Evolutionary conservation across 2,888 invertebrate species (phyloP).

Genomic region (Coleophora flavipennella): DNA sequence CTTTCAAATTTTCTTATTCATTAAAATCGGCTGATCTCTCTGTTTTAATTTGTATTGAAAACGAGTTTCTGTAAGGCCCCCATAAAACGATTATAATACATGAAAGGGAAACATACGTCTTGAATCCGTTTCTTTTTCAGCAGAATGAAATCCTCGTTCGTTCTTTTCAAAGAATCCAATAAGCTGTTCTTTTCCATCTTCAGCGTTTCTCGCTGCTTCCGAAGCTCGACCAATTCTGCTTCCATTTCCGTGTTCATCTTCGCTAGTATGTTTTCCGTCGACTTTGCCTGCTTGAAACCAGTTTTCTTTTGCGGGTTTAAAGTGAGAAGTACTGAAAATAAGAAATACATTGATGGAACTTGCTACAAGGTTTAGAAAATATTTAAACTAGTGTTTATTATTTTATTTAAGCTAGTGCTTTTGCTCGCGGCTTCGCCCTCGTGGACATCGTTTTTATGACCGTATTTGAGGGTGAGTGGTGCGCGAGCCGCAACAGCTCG

Average conservation of each 20-base stretch:
- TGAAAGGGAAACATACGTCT: slow-evolving; percentile 78
- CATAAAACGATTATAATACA: too few species aligned
- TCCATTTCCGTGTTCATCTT: slow-evolving; percentile 56
- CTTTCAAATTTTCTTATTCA: too few species aligned
- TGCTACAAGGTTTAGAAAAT: too few species aligned
- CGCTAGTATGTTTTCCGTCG: slow-evolving; percentile 51
- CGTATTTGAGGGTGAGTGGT: too few species aligned
- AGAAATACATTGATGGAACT: slow-evolving; percentile 7
- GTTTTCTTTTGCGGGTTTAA: slow-evolving; percentile 53
- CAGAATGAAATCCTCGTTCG: slow-evolving; percentile 82
- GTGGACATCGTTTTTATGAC: too few species aligned
- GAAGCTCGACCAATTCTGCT: slow-evolving; percentile 49
- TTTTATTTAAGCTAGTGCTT: too few species aligned
- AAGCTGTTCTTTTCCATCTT: slow-evolving; percentile 69
- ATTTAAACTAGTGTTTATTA: too few species aligned
- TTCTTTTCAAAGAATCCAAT: slow-evolving; percentile 77
- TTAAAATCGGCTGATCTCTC: too few species aligned
- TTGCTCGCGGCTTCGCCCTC: too few species aligned
- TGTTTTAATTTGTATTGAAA: too few species aligned
- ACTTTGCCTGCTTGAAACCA: slow-evolving; percentile 41
- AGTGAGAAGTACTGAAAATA: slow-evolving; percentile 48
- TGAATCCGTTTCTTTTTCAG: slow-evolving; percentile 84
- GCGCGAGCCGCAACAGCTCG: too few species aligned
- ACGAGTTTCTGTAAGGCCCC: too few species aligned
- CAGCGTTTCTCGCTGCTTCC: slow-evolving; percentile 60